Evolutionary conservation across 2,797 vertebrate genomes (phyloP).

Genomic region (Passerculus sandwichensis): DNA sequence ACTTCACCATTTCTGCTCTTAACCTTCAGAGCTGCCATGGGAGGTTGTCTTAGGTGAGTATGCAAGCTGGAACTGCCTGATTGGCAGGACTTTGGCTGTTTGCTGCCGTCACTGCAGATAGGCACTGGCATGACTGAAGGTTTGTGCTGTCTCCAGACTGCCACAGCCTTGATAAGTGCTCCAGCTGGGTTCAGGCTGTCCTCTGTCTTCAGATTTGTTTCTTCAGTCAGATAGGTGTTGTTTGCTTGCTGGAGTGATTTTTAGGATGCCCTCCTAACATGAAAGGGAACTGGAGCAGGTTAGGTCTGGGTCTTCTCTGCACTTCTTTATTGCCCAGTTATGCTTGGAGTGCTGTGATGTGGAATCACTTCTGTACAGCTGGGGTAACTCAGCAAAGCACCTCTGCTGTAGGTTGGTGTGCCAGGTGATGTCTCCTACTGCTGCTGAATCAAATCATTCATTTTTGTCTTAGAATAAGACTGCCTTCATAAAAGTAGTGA

Average conservation of each 20-base stretch:
- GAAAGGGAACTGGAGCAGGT: neutral
- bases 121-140: neutral
- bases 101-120: neutral
- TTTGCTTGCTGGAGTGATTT: neutral
- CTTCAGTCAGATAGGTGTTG: neutral
- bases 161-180: neutral
- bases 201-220: neutral
- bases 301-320: neutral
- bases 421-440: neutral
- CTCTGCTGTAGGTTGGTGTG: neutral
- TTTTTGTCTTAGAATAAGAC: neutral
- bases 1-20: conserved; percentile 59
- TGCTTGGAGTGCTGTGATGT: neutral
- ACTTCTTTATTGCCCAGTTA: neutral
- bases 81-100: conserved; percentile 2
- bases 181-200: neutral
- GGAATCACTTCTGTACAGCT: neutral
- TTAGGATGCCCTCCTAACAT: neutral
- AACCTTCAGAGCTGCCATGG: conserved; percentile 59
- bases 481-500: neutral
- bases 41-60: conserved; percentile 53
- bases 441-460: neutral
- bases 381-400: neutral
- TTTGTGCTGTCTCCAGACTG: neutral
- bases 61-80: neutral